Conservation (phyloP, 2,888 invertebrate species). For the Geotrupes spiniger region DNA sequence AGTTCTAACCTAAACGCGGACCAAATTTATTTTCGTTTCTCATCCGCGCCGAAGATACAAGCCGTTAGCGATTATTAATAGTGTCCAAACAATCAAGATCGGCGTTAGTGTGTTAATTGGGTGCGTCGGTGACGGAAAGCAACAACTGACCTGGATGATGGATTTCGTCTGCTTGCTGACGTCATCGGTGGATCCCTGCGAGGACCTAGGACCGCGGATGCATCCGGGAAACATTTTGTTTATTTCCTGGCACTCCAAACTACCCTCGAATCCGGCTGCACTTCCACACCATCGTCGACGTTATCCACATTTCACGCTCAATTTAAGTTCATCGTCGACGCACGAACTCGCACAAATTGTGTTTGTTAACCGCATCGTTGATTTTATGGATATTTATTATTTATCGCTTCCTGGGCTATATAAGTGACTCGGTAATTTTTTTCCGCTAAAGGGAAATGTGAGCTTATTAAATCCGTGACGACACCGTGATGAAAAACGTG, state of each 20-base stretch:
- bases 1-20: background rate
- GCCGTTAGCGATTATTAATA: too few relatives aligned
- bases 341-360: too few relatives aligned
- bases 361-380: too few relatives aligned
- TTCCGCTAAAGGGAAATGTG: too few relatives aligned
- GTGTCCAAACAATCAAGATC: too few relatives aligned
- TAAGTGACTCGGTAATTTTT: too few relatives aligned
- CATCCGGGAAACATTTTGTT: conserved; percentile 63
- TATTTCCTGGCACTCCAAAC: background rate
- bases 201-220: conserved; percentile 65
- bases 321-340: background rate
- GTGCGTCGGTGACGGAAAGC: too few relatives aligned
- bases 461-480: too few relatives aligned
- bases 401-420: too few relatives aligned
- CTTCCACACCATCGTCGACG: background rate
- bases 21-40: conserved; percentile 1
- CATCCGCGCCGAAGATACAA: background rate
- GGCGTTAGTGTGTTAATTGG: too few relatives aligned
- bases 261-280: background rate
- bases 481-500: too few relatives aligned
- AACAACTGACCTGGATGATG: conserved; percentile 63
- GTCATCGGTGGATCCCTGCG: conserved; percentile 76
- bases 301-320: background rate
- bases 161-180: conserved; percentile 67
- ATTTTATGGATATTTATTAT: too few relatives aligned